phyloP scores from a whole-genome alignment of 2,797 vertebrate genomes.

The Mormyrus proboscirostris region DNA sequence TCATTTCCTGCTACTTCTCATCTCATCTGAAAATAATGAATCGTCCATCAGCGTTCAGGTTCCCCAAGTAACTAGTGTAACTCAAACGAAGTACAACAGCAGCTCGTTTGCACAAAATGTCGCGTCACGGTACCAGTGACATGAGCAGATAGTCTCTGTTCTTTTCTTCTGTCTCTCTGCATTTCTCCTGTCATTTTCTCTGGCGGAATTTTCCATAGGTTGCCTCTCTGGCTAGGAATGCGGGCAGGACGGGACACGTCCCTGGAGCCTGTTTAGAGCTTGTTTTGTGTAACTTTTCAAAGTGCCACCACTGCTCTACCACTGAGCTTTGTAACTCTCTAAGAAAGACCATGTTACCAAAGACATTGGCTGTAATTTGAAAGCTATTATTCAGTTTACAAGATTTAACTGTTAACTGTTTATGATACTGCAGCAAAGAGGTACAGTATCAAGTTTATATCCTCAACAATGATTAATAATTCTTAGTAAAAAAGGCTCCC shows the following conservation, averaged over 20 bases:
- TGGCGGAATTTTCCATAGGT: slow-evolving; percentile 2
- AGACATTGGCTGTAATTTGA: neutral
- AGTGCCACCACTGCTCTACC: neutral
- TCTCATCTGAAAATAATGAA: neutral
- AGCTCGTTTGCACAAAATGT: neutral
- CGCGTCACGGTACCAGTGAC: neutral
- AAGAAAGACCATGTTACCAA: neutral
- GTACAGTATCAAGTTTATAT: neutral
- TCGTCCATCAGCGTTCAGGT: neutral
- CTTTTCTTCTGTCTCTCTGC: neutral
- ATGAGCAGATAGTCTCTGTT: neutral
- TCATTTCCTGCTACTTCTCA: neutral
- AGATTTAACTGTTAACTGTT: neutral
- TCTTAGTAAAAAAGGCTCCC: neutral
- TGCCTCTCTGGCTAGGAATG: neutral
- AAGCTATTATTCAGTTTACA: neutral
- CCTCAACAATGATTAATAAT: neutral
- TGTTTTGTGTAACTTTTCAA: neutral
- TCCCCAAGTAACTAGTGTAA: neutral
- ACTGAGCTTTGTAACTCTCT: neutral
- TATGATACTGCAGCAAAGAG: neutral
- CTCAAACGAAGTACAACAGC: neutral
- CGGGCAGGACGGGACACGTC: slow-evolving; percentile 2
- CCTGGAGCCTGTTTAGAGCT: neutral
- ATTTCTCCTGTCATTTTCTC: neutral